Conservation (phyloP, 2,797 vertebrate genomes). For the Coccyzus lansbergi region DNA sequence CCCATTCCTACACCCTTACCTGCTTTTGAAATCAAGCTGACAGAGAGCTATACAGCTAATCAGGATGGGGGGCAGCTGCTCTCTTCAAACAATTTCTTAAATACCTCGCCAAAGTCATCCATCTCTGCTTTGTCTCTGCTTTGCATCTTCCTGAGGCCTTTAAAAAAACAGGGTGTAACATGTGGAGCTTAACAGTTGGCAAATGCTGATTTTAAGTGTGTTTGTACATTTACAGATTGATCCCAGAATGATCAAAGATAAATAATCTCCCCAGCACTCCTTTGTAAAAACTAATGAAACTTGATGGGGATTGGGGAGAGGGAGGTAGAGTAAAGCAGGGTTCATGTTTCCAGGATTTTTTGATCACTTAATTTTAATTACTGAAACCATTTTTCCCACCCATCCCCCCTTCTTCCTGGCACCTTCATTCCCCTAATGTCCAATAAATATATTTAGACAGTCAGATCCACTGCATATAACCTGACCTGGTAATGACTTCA, state of each 20-base stretch:
- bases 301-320: background rate
- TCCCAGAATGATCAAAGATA: slow-evolving; percentile 62
- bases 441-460: background rate
- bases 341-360: background rate
- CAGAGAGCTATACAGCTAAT: slow-evolving; percentile 15
- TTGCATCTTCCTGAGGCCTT: slow-evolving; percentile 17
- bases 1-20: background rate
- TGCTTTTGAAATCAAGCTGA: slow-evolving; percentile 40
- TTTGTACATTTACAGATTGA: slow-evolving; percentile 57
- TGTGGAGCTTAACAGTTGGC: slow-evolving; percentile 48
- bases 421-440: background rate
- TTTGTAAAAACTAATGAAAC: slow-evolving; percentile 51
- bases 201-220: slow-evolving; percentile 47
- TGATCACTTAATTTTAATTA: slow-evolving; percentile 53
- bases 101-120: background rate
- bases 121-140: background rate
- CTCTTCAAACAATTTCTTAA: slow-evolving; percentile 36
- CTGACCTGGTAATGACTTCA: background rate
- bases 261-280: slow-evolving; percentile 49
- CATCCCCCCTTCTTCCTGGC: background rate
- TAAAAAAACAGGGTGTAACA: slow-evolving; percentile 17
- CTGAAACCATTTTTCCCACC: slow-evolving; percentile 5
- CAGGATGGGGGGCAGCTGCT: slow-evolving; percentile 51
- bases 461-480: background rate
- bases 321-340: background rate